These are phyloP conservation scores for Limnothrissa miodon DNA, from an alignment of 2,113 vertebrate species.

Conservation along the genomic window DNA sequence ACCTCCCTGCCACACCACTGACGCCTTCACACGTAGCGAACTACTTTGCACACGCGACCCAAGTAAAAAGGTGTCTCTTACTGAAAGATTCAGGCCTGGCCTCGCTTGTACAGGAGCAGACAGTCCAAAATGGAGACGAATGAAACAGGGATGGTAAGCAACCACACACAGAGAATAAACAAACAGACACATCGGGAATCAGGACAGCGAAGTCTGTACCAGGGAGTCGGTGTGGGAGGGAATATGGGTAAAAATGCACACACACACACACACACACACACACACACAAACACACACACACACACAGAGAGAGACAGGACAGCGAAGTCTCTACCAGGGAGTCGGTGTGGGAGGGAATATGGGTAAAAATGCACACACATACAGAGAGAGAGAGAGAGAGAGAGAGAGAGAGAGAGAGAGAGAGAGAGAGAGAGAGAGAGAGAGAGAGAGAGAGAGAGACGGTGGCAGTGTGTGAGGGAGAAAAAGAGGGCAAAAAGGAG, in stretches of 20 bases:
- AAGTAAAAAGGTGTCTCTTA: background rate
- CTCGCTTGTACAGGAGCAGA: background rate
- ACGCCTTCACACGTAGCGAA: background rate
- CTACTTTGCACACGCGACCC: background rate
- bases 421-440: background rate
- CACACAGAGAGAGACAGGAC: conserved; percentile 19
- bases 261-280: too few species aligned
- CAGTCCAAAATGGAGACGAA: background rate
- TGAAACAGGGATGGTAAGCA: background rate
- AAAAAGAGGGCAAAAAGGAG: conserved; percentile 44
- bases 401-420: background rate
- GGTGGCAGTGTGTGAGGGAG: too few species aligned
- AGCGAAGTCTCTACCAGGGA: background rate
- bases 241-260: conserved; percentile 26
- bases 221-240: conserved; percentile 13
- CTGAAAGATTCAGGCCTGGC: background rate
- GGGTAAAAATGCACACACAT: conserved; percentile 28
- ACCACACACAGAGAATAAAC: background rate
- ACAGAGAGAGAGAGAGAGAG: background rate
- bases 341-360: conserved; percentile 21
- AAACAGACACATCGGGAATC: background rate
- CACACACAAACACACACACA: too few species aligned
- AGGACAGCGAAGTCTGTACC: background rate
- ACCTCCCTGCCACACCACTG: background rate
- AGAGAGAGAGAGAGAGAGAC: background rate